Base-by-base conservation (phyloP, 2,113 vertebrate genomes). In the Hystrix cristata region DNA sequence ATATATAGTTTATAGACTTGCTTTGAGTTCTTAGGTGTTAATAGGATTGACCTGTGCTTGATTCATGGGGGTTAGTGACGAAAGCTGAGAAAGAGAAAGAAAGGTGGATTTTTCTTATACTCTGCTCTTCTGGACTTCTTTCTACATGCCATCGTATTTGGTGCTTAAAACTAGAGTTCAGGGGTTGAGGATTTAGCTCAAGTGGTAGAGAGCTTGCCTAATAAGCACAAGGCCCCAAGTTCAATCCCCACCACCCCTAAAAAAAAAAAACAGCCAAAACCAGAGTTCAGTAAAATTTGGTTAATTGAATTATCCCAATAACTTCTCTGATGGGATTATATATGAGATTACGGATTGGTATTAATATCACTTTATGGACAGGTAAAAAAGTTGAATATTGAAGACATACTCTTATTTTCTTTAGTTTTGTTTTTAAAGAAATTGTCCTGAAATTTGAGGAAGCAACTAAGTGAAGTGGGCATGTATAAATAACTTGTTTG, bases 371-470 rank as follows among this genome's bases (percentile, higher is more conserved):
- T 93, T 34, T 85, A 34, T 53, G 87, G 59, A 5, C 71, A 93
- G 43, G 21, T 84, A 71, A 27, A 60, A 11, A 89, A 88, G 23
- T 88, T 84, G 62, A 90, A 95, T 72, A 60, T 78, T 87, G 81
- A 93, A 87, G 48, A 29, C 8, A 69, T 85, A 71, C 46, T 60
- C 16, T 60, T 57, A 21, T 69, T 85, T 95, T 72, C 59, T 65
- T 80, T 85, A 48, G 91, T 74, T 96, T 94, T 15, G 62, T 94
- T 91, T 90, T 87, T 89, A 97, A 91, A n/a, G 69, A 87, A 96
- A 89, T 62, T 72, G 23, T 82, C 59, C 43, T 91, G 9, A 88
- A 95, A 74, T 90, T 83, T 87, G 48, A 93, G 34, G 59, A 69
- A 94, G 21, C 38, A 95, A 29, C 19, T 69, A 81, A 89, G 43